A percentile compares a stretch with the other conserved stretches of the same genome.
These are phyloP conservation scores for Drosophila nannoptera DNA, from an alignment of 1,140 invertebrate genomes.

Conservation along the genomic window DNA sequence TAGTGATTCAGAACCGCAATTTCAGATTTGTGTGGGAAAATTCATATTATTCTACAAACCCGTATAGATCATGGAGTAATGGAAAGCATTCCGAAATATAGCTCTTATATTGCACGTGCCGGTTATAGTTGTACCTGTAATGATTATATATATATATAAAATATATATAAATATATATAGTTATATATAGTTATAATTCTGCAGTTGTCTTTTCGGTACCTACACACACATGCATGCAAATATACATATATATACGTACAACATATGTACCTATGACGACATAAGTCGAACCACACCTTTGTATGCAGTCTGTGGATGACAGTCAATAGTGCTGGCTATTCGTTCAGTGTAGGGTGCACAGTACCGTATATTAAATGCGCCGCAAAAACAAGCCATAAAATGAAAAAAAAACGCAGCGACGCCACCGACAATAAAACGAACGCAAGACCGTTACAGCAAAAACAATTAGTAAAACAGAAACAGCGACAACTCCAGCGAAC, in stretches of 20 bases:
- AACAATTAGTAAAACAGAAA: slow-evolving; percentile 19
- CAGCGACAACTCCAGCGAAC: slow-evolving; percentile 18
- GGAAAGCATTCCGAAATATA: no score
- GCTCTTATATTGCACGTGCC: no score
- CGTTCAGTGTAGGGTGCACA: slow-evolving; percentile 27
- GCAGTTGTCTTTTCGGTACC: no score
- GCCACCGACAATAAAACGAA: slow-evolving; percentile 35
- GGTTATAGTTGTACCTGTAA: no score
- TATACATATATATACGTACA: not conserved
- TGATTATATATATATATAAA: no score
- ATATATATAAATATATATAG: no score
- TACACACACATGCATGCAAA: not conserved
- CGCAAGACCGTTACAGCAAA: not conserved
- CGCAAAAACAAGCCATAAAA: slow-evolving; percentile 45
- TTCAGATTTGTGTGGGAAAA: no score
- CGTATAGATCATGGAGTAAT: no score
- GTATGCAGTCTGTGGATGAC: slow-evolving; percentile 10
- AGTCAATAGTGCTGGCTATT: not conserved
- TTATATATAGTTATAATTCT: no score
- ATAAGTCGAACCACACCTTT: slow-evolving; percentile 5
- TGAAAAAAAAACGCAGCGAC: slow-evolving; percentile 15
- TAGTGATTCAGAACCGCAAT: not conserved
- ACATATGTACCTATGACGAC: no score
- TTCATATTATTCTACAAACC: no score
- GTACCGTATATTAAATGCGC: slow-evolving; percentile 45